Evolutionary conservation across 2,888 invertebrate genomes (phyloP).

Genomic region (Eristalinus aeneus): DNA sequence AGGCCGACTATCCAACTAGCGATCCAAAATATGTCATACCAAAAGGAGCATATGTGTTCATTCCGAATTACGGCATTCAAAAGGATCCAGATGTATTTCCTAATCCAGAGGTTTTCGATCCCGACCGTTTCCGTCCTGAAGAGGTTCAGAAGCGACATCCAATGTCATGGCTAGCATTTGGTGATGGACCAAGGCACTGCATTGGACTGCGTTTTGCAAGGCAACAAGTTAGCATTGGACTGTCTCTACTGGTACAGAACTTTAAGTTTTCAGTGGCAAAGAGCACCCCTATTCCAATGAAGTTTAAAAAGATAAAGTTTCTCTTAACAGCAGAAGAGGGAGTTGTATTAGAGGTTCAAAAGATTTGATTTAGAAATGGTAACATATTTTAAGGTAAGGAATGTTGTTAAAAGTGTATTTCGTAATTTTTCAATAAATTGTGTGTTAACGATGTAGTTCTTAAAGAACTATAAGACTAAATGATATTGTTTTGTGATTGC

Average conservation of each 20-base stretch:
- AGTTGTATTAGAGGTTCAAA: slow-evolving; percentile 73
- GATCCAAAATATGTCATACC: slow-evolving; percentile 80
- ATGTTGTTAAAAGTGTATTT: too few species aligned
- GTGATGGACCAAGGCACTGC: slow-evolving; percentile 60
- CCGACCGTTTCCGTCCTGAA: slow-evolving; percentile 76
- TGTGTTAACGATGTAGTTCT: too few species aligned
- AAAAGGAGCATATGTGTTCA: slow-evolving; percentile 80
- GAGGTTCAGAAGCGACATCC: slow-evolving; percentile 65
- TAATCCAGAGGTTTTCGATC: slow-evolving; percentile 77
- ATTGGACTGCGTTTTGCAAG: slow-evolving; percentile 55
- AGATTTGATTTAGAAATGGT: slow-evolving; percentile 55
- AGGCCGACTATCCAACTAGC: slow-evolving; percentile 80
- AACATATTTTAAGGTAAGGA: too few species aligned
- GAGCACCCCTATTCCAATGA: slow-evolving; percentile 73
- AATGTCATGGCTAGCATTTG: slow-evolving; percentile 47
- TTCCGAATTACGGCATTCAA: slow-evolving; percentile 80
- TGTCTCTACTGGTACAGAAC: background rate
- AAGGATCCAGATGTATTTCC: slow-evolving; percentile 76
- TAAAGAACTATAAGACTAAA: too few species aligned
- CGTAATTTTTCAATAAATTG: too few species aligned
- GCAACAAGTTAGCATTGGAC: slow-evolving; percentile 43
- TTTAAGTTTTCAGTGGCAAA: slow-evolving; percentile 72
- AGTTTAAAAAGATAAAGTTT: slow-evolving; percentile 58
- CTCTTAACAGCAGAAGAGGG: slow-evolving; percentile 73
- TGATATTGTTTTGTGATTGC: too few species aligned